Evolutionary conservation across 2,888 invertebrate species (phyloP).

Genomic region (Rhyacophila evoluta): DNA sequence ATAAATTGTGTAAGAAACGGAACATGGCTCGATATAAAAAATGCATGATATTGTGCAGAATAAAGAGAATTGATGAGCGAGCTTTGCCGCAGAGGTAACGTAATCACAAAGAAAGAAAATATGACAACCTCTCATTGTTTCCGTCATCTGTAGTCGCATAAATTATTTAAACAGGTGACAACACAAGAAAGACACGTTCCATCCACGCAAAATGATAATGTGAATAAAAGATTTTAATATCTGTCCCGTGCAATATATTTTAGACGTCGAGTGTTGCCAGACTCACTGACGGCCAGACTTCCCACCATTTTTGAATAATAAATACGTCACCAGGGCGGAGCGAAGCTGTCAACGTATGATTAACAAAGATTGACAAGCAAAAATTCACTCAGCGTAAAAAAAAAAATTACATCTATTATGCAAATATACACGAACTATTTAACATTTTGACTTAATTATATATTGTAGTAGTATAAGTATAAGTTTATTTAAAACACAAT

Average conservation of each 20-base stretch:
- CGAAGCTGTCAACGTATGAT: background rate
- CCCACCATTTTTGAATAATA: conserved; percentile 1
- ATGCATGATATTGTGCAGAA: too few relatives aligned
- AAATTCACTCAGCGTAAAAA: background rate
- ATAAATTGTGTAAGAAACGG: too few relatives aligned
- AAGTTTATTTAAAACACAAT: too few relatives aligned
- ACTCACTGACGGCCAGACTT: background rate
- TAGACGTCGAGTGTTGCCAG: conserved; percentile 32
- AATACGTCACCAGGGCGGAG: background rate
- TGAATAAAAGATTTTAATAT: conserved; percentile 48
- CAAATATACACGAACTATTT: too few relatives aligned
- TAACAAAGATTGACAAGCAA: background rate
- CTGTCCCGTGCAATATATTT: conserved; percentile 43
- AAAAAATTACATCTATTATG: too few relatives aligned
- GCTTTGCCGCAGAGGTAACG: background rate
- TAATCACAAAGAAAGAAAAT: background rate
- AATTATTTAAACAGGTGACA: conserved; percentile 1
- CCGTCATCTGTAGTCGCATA: background rate
- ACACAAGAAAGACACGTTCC: conserved; percentile 20
- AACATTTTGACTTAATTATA: too few relatives aligned
- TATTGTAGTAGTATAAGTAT: too few relatives aligned
- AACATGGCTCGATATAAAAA: too few relatives aligned
- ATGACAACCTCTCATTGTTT: background rate
- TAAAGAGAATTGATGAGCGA: background rate
- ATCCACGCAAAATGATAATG: conserved; percentile 27